Base-by-base conservation (phyloP, 1,140 invertebrate genomes). In the Saccostrea cuccullata region DNA sequence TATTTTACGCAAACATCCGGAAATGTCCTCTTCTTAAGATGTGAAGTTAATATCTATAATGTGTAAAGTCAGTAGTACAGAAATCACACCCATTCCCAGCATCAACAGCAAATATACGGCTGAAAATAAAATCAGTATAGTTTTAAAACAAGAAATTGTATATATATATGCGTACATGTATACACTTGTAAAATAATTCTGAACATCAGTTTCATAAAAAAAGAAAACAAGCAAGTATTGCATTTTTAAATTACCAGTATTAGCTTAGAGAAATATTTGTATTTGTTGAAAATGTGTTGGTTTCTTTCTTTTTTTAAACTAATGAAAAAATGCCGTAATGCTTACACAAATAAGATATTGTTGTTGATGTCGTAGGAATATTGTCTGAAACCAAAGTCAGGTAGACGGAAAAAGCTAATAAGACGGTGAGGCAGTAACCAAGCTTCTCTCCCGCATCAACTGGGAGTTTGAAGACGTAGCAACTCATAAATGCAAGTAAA, bases 401-500 rank as follows among this genome's bases (percentile, higher is more conserved):
- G 40, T 86, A 89, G 17, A 91, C 86, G 55, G 90, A 64, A 47
- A 73, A 88, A 3, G 90, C 77, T n/a, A 91, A 60, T n/a, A 91
- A 67, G 0, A 91, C 88, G 0, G 88, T 89, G 17, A 91, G 36
- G 0, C 55, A 86, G 20, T 85, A 89, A 13, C 88, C 86, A 8
- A 91, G 85, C 83, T 89, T 91, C 77, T 89, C 88, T 64, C 90
- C 90, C 12, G 90, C 77, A 8, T 88, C 86, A 5, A 67, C 13
- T 1, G 88, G 85, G 8, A 91, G 47, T 40, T 86, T 86, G 58
- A 91, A 91, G 17, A 85, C 73, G 15, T 88, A 55, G 15, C 70
- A 64, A 5, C 82, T 67, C 2, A 91, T 56, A 13, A 88, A 73
- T 15, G 88, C 87, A 2, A 91, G 23, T 3, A 87, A 58, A 13